Conservation (phyloP, 2,888 invertebrate species). For the Carpatolechia fugitivella region DNA sequence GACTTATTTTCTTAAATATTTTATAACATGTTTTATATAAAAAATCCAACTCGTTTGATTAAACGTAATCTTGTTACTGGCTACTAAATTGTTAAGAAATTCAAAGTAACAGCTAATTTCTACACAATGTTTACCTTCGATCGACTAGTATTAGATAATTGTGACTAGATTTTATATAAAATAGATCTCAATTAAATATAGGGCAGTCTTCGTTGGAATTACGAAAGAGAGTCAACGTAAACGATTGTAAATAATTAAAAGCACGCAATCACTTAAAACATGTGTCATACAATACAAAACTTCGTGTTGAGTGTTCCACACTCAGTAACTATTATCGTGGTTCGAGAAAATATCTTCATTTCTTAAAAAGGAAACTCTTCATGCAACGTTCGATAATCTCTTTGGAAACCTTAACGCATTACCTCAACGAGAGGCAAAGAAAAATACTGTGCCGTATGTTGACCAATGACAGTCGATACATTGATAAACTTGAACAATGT, state of each 20-base stretch:
- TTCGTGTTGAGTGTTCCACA: conserved; percentile 50
- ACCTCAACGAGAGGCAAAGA: no score
- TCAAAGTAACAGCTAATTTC: conserved; percentile 45
- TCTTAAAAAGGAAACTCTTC: no score
- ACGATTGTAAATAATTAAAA: conserved; percentile 62
- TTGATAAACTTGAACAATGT: no score
- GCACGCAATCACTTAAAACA: conserved; percentile 56
- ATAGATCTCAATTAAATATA: conserved; percentile 78
- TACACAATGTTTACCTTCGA: conserved; percentile 48
- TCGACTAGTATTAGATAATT: conserved; percentile 70
- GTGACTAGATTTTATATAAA: conserved; percentile 75
- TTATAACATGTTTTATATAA: no score
- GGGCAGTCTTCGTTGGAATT: conserved; percentile 78
- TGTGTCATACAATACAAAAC: conserved; percentile 52
- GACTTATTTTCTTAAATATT: no score
- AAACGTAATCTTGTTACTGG: not conserved
- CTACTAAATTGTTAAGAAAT: conserved; percentile 9
- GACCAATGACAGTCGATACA: no score
- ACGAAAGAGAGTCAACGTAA: conserved; percentile 70
- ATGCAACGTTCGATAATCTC: no score
- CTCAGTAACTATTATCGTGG: conserved; percentile 54
- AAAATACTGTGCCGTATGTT: no score
- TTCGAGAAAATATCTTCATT: conserved; percentile 14
- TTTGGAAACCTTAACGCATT: no score
- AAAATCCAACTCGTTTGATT: not conserved